Conservation (phyloP, 2,797 vertebrate species). For the Xenopus petersii region DNA sequence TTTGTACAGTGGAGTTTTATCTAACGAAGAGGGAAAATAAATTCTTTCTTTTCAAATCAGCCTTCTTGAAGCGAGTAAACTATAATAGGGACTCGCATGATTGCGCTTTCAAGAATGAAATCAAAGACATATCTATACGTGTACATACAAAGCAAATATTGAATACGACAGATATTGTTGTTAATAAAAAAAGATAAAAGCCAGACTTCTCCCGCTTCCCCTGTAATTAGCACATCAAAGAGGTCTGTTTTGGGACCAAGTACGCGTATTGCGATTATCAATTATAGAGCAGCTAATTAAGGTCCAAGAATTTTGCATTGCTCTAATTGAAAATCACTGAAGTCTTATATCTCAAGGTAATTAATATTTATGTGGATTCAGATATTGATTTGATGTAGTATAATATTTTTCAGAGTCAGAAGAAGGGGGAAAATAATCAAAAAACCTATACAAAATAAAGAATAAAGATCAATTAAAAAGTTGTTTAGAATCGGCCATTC, state of each 20-base stretch:
- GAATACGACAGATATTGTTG: constrained; percentile 36
- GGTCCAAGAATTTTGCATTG: constrained; percentile 19
- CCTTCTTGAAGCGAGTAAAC: constrained; percentile 3
- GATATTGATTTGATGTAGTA: too few species aligned
- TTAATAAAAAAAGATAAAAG: constrained; percentile 47
- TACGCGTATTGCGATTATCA: constrained; percentile 25
- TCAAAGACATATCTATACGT: constrained; percentile 39
- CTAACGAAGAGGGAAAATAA: constrained; percentile 13
- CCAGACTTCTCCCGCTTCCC: constrained; percentile 15
- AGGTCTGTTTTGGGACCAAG: constrained; percentile 23
- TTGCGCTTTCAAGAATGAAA: constrained; percentile 32
- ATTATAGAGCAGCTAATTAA: constrained; percentile 38
- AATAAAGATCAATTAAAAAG: too few species aligned
- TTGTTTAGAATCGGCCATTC: too few species aligned
- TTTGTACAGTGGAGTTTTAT: constrained; percentile 19
- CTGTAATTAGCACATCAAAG: constrained; percentile 45
- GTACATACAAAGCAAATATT: constrained; percentile 45
- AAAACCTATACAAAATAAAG: too few species aligned
- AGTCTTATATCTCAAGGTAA: constrained; percentile 16
- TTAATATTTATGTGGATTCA: constrained; percentile 13
- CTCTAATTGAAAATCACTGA: background rate
- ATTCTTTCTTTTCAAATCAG: background rate
- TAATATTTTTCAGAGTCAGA: too few species aligned
- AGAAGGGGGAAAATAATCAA: too few species aligned
- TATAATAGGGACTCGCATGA: constrained; percentile 13